Conservation (phyloP, 1,140 invertebrate genomes). For the Drosophila yakuba region DNA sequence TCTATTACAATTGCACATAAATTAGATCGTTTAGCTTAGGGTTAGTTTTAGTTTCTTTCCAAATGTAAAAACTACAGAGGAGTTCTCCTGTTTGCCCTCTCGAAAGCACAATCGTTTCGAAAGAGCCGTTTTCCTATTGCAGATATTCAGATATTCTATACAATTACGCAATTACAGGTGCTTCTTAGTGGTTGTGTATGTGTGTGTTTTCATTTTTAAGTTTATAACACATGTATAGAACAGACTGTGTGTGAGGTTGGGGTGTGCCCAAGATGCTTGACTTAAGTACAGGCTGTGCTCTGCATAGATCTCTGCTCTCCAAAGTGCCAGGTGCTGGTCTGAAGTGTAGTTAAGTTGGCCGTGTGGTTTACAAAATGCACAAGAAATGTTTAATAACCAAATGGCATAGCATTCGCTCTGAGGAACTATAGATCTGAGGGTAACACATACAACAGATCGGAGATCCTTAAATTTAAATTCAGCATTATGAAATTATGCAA, state of each 20-base stretch:
- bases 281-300: conserved; percentile 43
- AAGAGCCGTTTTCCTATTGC: background rate
- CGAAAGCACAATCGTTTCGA: background rate
- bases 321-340: conserved; percentile 14
- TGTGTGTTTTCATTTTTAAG: background rate
- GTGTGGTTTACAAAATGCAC: conserved; percentile 41
- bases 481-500: conserved; percentile 1
- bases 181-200: background rate
- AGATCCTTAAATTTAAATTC: conserved; percentile 24
- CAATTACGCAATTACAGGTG: conserved; percentile 14
- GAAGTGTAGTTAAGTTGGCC: conserved; percentile 16
- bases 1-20: conserved; percentile 59
- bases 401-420: conserved; percentile 1
- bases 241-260: conserved; percentile 2
- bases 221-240: conserved; percentile 9
- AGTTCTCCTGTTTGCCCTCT: background rate
- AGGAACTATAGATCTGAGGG: conserved; percentile 25
- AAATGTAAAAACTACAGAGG: conserved; percentile 30
- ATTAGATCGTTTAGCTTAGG: conserved; percentile 40
- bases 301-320: conserved; percentile 17
- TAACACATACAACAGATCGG: conserved; percentile 1
- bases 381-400: conserved; percentile 31
- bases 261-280: conserved; percentile 3
- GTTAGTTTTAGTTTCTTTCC: conserved; percentile 11
- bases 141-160: background rate